These are phyloP conservation scores for Nebria salina DNA, from an alignment of 2,888 invertebrate genomes.

Conservation along the genomic window DNA sequence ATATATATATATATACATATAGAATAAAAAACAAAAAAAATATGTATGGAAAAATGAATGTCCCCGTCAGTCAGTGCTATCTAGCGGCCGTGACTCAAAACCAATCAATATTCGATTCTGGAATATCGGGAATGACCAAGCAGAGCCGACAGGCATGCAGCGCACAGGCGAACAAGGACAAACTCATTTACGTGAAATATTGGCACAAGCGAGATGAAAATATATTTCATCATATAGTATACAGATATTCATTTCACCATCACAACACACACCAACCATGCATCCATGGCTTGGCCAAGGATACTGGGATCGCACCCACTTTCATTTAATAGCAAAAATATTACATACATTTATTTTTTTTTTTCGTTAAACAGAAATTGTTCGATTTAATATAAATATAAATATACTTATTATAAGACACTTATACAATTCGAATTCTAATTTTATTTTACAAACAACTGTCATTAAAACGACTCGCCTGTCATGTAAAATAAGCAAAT, in stretches of 20 bases:
- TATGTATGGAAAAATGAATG: constrained; percentile 13
- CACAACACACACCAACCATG: not conserved
- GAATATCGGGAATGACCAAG: constrained; percentile 39
- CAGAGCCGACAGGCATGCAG: constrained; percentile 18
- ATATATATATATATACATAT: not conserved
- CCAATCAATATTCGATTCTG: constrained; percentile 47
- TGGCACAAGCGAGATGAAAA: constrained; percentile 30
- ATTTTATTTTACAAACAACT: too few relatives aligned
- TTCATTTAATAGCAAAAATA: not conserved
- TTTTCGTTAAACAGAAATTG: not conserved
- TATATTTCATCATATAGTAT: constrained; percentile 31
- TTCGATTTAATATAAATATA: not conserved
- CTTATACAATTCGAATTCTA: too few relatives aligned
- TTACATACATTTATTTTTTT: not conserved
- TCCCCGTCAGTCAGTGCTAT: constrained; percentile 42
- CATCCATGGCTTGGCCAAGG: not conserved
- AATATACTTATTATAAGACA: too few relatives aligned
- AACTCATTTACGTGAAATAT: constrained; percentile 45
- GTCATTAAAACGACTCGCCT: too few relatives aligned
- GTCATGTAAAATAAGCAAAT: too few relatives aligned
- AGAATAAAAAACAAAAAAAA: too few relatives aligned
- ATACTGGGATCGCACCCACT: not conserved
- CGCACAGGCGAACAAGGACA: constrained; percentile 33
- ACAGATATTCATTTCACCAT: constrained; percentile 39
- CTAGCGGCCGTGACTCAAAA: constrained; percentile 44